Evolutionary conservation across 2,113 vertebrate genomes (phyloP).

Genomic region (Anser cygnoides): DNA sequence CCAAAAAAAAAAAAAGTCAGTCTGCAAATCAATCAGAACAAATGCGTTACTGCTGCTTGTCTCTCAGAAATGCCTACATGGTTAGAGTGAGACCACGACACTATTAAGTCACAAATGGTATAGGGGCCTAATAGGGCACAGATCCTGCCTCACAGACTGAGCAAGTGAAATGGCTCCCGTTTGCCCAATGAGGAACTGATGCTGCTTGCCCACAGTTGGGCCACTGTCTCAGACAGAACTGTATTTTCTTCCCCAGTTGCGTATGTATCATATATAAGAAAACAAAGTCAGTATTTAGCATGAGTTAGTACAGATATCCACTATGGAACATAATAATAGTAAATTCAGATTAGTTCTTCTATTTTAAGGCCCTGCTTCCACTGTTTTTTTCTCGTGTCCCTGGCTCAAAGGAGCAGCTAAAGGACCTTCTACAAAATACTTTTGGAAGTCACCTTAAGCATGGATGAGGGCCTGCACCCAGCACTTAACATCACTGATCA

Average conservation of each 20-base stretch:
- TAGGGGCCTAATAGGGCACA: neutral
- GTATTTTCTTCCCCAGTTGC: neutral
- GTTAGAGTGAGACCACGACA: neutral
- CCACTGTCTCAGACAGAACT: neutral
- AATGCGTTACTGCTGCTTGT: constrained; percentile 26
- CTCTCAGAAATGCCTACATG: neutral
- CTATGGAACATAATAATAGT: neutral
- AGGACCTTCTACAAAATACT: neutral
- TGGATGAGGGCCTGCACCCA: neutral
- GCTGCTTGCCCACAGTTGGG: neutral
- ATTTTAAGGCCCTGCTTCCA: neutral
- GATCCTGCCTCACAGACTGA: neutral
- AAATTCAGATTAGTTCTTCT: neutral
- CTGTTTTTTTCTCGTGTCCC: neutral
- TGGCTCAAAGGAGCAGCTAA: neutral
- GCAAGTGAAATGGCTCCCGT: neutral
- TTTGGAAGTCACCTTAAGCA: neutral
- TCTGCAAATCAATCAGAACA: constrained; percentile 46
- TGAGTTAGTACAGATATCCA: neutral
- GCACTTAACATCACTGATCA: neutral
- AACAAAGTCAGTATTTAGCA: neutral
- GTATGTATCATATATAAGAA: neutral
- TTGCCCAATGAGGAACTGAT: neutral
- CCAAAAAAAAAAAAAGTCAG: neutral
- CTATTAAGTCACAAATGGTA: neutral